Evolutionary conservation across 2,888 invertebrate species (phyloP).

Genomic region (Caenorhabditis angaria): DNA sequence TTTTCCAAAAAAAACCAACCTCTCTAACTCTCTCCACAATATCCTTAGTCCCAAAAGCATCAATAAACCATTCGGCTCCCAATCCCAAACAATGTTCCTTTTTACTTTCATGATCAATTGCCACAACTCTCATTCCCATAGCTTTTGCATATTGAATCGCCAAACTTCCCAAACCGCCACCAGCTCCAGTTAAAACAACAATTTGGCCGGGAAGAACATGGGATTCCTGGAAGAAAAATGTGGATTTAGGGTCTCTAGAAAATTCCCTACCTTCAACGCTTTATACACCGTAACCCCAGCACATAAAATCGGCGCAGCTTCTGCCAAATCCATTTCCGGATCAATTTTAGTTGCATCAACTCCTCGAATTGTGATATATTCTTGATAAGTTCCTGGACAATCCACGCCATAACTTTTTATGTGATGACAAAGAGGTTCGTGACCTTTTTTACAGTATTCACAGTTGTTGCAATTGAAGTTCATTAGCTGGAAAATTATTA

Average conservation of each 20-base stretch:
- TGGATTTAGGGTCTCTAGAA: too few relatives aligned
- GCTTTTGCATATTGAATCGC: slow-evolving; percentile 57
- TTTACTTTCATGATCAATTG: slow-evolving; percentile 49
- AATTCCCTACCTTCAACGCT: slow-evolving; percentile 50
- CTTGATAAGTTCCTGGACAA: slow-evolving; percentile 50
- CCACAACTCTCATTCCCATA: slow-evolving; percentile 55
- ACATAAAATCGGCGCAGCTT: slow-evolving; percentile 55
- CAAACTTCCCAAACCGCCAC: slow-evolving; percentile 57
- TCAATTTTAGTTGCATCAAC: slow-evolving; percentile 47
- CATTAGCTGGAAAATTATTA: too few relatives aligned
- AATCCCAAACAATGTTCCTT: slow-evolving; percentile 40
- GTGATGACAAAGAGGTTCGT: slow-evolving; percentile 50
- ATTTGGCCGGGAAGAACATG: slow-evolving; percentile 51
- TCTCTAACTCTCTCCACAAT: slow-evolving; percentile 36
- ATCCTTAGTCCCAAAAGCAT: slow-evolving; percentile 38
- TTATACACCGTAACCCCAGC: slow-evolving; percentile 58
- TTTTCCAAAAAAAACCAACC: too few relatives aligned
- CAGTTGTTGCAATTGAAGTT: slow-evolving; percentile 54
- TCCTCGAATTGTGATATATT: slow-evolving; percentile 49
- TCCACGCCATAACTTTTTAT: slow-evolving; percentile 40
- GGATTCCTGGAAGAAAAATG: too few relatives aligned
- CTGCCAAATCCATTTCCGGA: slow-evolving; percentile 37
- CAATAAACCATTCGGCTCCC: slow-evolving; percentile 52
- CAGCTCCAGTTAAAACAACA: slow-evolving; percentile 57
- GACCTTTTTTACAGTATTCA: slow-evolving; percentile 54